Evolutionary conservation across 2,888 invertebrate genomes (phyloP).

Genomic region (Orthosia gracilis): DNA sequence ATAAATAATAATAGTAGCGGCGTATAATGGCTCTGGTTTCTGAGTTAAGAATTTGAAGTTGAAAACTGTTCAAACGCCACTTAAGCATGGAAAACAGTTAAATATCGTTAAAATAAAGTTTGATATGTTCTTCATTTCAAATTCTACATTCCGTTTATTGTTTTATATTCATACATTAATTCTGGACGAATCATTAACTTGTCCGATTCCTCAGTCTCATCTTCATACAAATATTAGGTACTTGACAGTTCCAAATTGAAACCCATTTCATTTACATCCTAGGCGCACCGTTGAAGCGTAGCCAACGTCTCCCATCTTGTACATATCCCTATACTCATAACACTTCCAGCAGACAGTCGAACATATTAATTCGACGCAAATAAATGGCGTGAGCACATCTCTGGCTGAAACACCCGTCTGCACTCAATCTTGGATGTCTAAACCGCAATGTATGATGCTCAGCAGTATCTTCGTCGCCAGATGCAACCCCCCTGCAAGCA

Average conservation of each 20-base stretch:
- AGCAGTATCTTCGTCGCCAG: constrained; percentile 42
- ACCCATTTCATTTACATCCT: background rate
- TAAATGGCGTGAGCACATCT: constrained; percentile 40
- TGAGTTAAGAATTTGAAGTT: too few relatives aligned
- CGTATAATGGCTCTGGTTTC: too few relatives aligned
- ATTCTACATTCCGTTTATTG: too few relatives aligned
- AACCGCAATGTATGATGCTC: constrained; percentile 47
- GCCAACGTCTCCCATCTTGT: constrained; percentile 30
- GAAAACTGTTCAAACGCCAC: too few relatives aligned
- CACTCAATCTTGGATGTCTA: constrained; percentile 1
- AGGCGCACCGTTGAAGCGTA: background rate
- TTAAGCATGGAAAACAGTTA: too few relatives aligned
- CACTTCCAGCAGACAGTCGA: constrained; percentile 22
- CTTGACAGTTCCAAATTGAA: background rate
- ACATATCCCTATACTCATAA: constrained; percentile 28
- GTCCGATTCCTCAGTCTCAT: background rate
- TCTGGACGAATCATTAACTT: background rate
- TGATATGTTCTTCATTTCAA: too few relatives aligned
- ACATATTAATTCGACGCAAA: constrained; percentile 23
- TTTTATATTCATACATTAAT: too few relatives aligned
- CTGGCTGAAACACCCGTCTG: constrained; percentile 1
- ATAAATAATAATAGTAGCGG: too few relatives aligned
- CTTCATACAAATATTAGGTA: background rate
- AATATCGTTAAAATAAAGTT: too few relatives aligned
- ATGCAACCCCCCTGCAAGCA: constrained; percentile 47